Base-by-base conservation (phyloP, 2,113 vertebrate species). In the Tupaia chinensis region DNA sequence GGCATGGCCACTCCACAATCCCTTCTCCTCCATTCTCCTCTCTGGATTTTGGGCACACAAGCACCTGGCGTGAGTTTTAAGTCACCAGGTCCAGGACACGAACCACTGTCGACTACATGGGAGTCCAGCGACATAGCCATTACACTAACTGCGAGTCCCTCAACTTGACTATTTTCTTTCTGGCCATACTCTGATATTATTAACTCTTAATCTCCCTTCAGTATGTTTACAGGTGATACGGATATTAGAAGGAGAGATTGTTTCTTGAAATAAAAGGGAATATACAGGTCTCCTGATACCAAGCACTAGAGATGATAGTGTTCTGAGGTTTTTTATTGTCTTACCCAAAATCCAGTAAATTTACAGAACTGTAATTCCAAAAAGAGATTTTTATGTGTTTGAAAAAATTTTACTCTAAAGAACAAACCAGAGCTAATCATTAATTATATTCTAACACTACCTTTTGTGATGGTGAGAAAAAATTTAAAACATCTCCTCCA, bases 81-180 rank as follows among this genome's bases (percentile, higher is more conserved):
- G 32, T 32, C 32, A 32, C 32, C 32, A 32, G 32, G 32, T 32
- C 32, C 32, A 32, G 32, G 32, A 32, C 32, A 32, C 32, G 32
- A 32, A 32, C 32, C 32, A 32, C 32, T 32, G 32, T 32, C 32
- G 32, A 32, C 32, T 32, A 32, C 32, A 32, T 32, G 32, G 32
- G 32, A 32, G 32, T 32, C 32, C 32, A 32, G 32, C 32, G 32
- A 2, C 32, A 32, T 32, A 32, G 32, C 32, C 32, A 32, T 32
- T 32, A 32, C 32, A 32, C 32, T 32, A 32, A 32, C 32, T 32
- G 32, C 32, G 32, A 15, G 2, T 81, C 29, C 93, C 93, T 70
- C 23, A 63, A 2, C 44, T 95, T 95, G 53, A 89, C 29, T 90
- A 5, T 87, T 87, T 97, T 87, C 73, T 85, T 69, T 87, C 23